Evolutionary conservation across 2,888 invertebrate genomes (phyloP), one percentile per base, ranked within the genome.

Genomic region (Apamea epomidion): DNA sequence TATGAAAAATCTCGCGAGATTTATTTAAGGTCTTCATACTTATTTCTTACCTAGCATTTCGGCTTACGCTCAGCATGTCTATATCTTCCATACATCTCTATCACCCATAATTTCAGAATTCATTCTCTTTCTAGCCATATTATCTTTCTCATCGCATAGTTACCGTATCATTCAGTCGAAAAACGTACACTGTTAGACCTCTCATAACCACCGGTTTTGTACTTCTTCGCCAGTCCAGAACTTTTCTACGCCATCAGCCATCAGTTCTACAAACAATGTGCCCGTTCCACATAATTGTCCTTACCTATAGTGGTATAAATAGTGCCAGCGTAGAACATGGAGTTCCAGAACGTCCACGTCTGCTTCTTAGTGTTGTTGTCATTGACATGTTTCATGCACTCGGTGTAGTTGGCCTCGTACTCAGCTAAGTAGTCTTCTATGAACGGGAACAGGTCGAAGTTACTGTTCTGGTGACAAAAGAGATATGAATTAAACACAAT

Each of bases 251-350:
- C 8, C 18, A 71, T 48, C 70, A 4, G 29, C 25, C 32, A 7
- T 25, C 16, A 25, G 32, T 58, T 21, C 58, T 72, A n/a, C 7
- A n/a, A 37, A 18, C 1, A 72, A 58, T n/a, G 37, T 54, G 2
- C 8, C 8, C 8, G 10, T 25, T 21, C 12, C 25, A 71, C 1
- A 6, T n/a, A 32, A 25, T 5, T 18, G 25, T 25, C 16, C 79
- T 81, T 92, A 99, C 99, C 99, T 92, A 99, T 99, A 21, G 99
- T 99, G 21, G 99, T 99, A 91, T 98, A 99, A 92, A 99, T 98
- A 45, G 99, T 99, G 67, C 98, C 98, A 88, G 99, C 98, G 91
- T 98, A 99, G 90, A 99, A 99, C 95, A 99, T 98, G 0, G 99
- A 97, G 92, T 99, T 98, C 98, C 98, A 98, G 93, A 99, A 98